These are phyloP conservation scores for Labeo rohita DNA, from an alignment of 2,113 vertebrate genomes.

Conservation along the genomic window DNA sequence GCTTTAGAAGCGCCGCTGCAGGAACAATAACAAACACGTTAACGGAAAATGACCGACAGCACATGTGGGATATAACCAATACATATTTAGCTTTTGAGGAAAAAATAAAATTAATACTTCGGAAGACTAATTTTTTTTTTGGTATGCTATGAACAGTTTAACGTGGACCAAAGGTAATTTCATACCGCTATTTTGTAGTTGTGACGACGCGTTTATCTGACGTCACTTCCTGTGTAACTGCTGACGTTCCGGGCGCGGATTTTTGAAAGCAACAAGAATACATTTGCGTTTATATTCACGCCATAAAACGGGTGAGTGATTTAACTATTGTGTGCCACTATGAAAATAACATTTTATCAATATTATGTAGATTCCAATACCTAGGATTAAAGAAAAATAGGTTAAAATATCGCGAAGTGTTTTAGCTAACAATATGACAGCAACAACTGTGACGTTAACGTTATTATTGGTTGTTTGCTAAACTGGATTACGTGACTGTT, in stretches of 20 bases:
- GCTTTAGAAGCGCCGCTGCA: not conserved
- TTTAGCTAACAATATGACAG: not conserved
- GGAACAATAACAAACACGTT: not conserved
- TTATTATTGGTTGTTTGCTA: not conserved
- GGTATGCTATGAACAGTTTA: not conserved
- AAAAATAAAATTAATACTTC: not conserved
- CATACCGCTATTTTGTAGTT: slow-evolving; percentile 25
- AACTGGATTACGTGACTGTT: not conserved
- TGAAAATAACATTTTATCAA: not conserved
- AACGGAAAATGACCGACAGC: not conserved
- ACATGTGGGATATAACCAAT: not conserved
- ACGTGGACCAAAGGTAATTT: not conserved
- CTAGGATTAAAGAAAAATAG: not conserved
- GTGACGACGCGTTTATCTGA: not conserved
- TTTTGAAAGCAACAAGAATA: slow-evolving; percentile 36
- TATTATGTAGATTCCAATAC: not conserved
- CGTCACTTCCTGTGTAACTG: slow-evolving; percentile 36
- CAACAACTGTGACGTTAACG: no score
- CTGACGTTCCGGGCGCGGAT: slow-evolving; percentile 30
- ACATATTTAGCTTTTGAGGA: not conserved
- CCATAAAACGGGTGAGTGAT: not conserved
- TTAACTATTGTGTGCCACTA: not conserved
- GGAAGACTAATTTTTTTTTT: not conserved
- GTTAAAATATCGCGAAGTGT: not conserved
- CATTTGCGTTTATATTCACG: not conserved